Evolutionary conservation across 2,113 vertebrate species (phyloP), one percentile per base, ranked within the genome.

Genomic region (Triplophysa tibetana): DNA sequence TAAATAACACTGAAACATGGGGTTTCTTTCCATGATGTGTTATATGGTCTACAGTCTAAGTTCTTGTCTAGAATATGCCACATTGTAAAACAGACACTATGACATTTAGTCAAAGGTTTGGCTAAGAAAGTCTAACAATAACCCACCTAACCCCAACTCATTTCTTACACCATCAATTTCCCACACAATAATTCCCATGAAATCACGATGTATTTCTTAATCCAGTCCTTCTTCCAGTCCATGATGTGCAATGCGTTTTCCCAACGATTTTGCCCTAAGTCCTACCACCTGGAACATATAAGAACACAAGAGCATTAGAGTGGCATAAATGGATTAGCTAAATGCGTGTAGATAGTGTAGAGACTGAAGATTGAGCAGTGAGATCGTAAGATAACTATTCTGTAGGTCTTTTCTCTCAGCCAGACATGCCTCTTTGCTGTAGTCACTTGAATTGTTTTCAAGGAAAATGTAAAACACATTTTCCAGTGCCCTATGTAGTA

Each of bases 401-500:
- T 88, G 88, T 90, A 87, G 76, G 78, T 75, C 74, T 68, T 74
- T 76, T 81, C 70, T 82, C 63, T 76, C 68, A 62, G 68, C 64
- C 75, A 89, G 87, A 76, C 85, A 78, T 69, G 82, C 76, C 75
- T 85, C 83, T 76, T 80, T 61, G 75, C 80, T 81, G 83, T 77
- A 80, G 83, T 86, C 85, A 79, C 76, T 88, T 80, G 62, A 83
- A 75, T 85, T 83, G 85, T 83, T 84, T 87, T 83, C 85, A 89
- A 78, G 81, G 85, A 89, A 91, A 90, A 92, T 89, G 73, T 82
- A 83, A 93, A 87, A 89, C 90, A 92, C 84, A 89, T 92, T 91
- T 90, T 86, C 85, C 76, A 79, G 73, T 81, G 82, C 87, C 87
- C 82, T 65, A 78, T 73, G 78, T 70, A 69, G 65, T 65, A 89